Conservation (phyloP, 2,113 vertebrate genomes). For the Zosterops pallidus region DNA sequence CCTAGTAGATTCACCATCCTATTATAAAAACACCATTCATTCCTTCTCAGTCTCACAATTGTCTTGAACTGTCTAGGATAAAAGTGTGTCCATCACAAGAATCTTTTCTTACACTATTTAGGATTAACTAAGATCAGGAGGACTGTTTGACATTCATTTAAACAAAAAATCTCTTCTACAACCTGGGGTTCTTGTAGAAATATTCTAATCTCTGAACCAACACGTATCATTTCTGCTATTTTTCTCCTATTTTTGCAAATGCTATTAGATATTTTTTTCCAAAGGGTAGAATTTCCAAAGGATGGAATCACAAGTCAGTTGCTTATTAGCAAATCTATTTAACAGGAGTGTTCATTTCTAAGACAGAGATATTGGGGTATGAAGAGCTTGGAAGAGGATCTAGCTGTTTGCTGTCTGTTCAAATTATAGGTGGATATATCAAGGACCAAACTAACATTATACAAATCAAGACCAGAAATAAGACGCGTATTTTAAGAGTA, state of each 20-base stretch:
- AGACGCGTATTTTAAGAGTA: background rate
- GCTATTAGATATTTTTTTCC: background rate
- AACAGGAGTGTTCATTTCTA: background rate
- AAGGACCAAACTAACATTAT: background rate
- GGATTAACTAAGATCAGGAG: background rate
- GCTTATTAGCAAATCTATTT: background rate
- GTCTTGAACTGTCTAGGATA: background rate
- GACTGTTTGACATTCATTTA: background rate
- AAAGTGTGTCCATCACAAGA: background rate
- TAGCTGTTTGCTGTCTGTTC: background rate
- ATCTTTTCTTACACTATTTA: background rate
- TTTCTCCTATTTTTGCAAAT: background rate
- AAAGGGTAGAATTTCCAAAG: background rate
- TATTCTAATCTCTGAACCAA: background rate
- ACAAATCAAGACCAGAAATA: background rate
- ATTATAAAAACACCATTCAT: background rate
- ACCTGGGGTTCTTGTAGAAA: background rate
- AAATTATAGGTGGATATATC: background rate
- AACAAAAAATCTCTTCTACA: background rate
- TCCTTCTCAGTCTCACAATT: background rate
- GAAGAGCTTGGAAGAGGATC: background rate
- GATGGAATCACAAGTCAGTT: background rate
- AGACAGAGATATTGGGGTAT: background rate
- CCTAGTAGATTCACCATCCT: background rate
- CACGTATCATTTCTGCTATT: background rate